A percentile compares a stretch with the other conserved stretches of the same genome.
phyloP scores from a whole-genome alignment of 2,797 vertebrate genomes.

The Syndactyla subalaris region DNA sequence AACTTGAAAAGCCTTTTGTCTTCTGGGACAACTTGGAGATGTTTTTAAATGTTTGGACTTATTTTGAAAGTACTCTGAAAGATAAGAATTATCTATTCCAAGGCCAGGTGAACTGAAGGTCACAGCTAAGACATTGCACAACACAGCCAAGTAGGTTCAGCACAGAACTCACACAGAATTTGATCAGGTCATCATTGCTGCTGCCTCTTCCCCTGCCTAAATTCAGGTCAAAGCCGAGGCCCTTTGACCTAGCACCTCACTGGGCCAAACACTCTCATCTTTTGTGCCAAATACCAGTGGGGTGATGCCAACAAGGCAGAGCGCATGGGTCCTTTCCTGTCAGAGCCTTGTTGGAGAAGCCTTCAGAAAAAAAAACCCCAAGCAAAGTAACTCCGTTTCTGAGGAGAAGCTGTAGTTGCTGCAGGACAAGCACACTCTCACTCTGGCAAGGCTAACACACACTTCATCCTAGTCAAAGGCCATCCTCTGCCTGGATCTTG shows the following conservation, averaged over 20 bases:
- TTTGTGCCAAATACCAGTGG: neutral
- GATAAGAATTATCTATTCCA: slow-evolving; percentile 42
- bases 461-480: neutral
- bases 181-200: neutral
- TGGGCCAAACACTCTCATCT: accelerated
- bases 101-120: neutral
- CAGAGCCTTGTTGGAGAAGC: neutral
- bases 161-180: neutral
- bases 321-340: neutral
- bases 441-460: neutral
- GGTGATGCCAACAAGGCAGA: accelerated
- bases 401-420: neutral
- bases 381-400: neutral
- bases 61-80: slow-evolving; percentile 48
- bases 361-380: neutral
- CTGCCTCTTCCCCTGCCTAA: neutral
- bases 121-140: slow-evolving; percentile 17
- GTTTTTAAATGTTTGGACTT: slow-evolving; percentile 22
- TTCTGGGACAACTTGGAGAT: slow-evolving; percentile 37
- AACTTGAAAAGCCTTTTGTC: slow-evolving; percentile 22
- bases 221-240: neutral
- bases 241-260: neutral
- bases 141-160: neutral
- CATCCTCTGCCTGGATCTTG: neutral
- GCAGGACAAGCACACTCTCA: neutral